Conservation (phyloP, 2,888 invertebrate species). For the Venustoraphidia nigricollis region DNA sequence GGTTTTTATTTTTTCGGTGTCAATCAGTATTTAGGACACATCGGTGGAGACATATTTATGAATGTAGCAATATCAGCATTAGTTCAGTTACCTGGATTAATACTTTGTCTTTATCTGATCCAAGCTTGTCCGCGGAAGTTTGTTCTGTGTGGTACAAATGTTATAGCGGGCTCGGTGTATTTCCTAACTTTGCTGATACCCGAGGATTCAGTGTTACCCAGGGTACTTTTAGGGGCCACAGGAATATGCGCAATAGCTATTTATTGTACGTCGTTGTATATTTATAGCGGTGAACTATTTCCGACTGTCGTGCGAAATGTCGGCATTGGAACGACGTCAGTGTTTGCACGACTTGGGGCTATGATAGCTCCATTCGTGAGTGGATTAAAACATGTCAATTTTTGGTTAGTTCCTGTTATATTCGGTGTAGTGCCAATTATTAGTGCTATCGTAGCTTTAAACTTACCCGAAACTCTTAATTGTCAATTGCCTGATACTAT, state of each 20-base stretch:
- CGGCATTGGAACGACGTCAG: slow-evolving; percentile 73
- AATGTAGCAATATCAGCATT: slow-evolving; percentile 61
- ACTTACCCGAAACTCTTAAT: slow-evolving; percentile 66
- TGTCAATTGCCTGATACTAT: slow-evolving; percentile 64
- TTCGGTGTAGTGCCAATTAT: slow-evolving; percentile 56
- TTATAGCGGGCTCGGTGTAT: slow-evolving; percentile 35
- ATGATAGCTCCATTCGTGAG: slow-evolving; percentile 74
- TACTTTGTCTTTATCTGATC: too few relatives aligned
- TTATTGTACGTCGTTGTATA: slow-evolving; percentile 71
- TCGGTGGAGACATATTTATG: slow-evolving; percentile 58
- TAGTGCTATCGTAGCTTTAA: slow-evolving; percentile 48
- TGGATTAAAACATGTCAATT: slow-evolving; percentile 35
- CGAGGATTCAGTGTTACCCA: slow-evolving; percentile 33
- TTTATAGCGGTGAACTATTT: slow-evolving; percentile 78
- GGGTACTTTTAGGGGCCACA: slow-evolving; percentile 49
- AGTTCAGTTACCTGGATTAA: slow-evolving; percentile 35
- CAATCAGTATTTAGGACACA: slow-evolving; percentile 55
- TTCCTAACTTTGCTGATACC: slow-evolving; percentile 38
- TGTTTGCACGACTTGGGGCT: slow-evolving; percentile 73
- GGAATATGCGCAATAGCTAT: slow-evolving; percentile 72
- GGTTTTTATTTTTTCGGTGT: slow-evolving; percentile 70
- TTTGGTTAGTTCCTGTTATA: slow-evolving; percentile 52
- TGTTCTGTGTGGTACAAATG: too few relatives aligned
- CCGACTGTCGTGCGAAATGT: slow-evolving; percentile 80
- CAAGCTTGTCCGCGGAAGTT: too few relatives aligned